These are phyloP conservation scores for Caretta caretta DNA, from an alignment of 2,113 vertebrate genomes.

Conservation along the genomic window DNA sequence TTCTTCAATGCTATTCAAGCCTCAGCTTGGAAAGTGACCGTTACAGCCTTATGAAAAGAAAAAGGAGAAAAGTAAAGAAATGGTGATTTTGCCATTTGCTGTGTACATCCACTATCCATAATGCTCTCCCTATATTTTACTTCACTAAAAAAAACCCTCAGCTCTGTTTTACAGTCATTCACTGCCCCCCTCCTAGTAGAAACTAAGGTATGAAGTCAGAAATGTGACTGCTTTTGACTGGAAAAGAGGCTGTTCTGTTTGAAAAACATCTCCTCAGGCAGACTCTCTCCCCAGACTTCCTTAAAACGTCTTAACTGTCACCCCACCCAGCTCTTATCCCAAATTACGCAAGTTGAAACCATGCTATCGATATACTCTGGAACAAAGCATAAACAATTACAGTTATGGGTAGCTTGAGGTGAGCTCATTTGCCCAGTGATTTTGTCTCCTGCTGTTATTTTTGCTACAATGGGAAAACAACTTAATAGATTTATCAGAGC, in stretches of 20 bases:
- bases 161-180: background rate
- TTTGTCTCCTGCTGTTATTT: background rate
- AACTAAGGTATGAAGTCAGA: background rate
- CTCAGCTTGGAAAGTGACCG: background rate
- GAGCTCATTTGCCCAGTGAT: background rate
- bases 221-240: background rate
- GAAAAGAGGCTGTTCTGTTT: background rate
- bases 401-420: fast-evolving
- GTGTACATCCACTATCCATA: background rate
- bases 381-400: background rate
- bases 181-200: background rate
- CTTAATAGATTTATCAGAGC: background rate
- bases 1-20: background rate
- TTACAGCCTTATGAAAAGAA: background rate
- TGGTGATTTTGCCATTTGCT: background rate
- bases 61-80: background rate
- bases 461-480: background rate
- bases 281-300: background rate
- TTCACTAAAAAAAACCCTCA: background rate
- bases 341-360: background rate
- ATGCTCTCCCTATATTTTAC: background rate
- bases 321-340: background rate
- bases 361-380: background rate
- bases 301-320: background rate
- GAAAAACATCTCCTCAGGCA: background rate